phyloP scores from a whole-genome alignment of 2,888 invertebrate species.

The Orthonychiurus folsomi region DNA sequence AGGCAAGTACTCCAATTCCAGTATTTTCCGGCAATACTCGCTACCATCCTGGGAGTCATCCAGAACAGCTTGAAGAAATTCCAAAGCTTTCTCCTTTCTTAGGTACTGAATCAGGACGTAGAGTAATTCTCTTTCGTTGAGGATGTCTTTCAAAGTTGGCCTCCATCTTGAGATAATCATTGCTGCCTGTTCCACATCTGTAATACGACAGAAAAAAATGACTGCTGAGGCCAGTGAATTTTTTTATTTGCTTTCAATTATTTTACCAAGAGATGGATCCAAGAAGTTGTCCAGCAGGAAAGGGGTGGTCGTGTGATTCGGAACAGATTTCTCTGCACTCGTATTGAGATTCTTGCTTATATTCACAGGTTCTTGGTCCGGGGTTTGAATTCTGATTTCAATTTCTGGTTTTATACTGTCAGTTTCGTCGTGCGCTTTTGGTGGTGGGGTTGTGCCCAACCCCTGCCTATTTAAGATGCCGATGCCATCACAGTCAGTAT shows the following conservation, averaged over 20 bases:
- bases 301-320: constrained; percentile 16
- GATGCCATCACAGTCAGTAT: too few relatives aligned
- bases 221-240: too few relatives aligned
- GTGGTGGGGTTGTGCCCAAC: too few relatives aligned
- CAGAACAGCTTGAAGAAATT: constrained; percentile 37
- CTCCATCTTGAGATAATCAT: constrained; percentile 32
- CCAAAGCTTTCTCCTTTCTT: constrained; percentile 33
- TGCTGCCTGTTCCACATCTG: constrained; percentile 34
- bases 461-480: too few relatives aligned
- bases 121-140: constrained; percentile 34
- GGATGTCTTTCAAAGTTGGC: constrained; percentile 32
- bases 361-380: neutral
- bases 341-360: neutral
- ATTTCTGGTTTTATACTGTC: neutral
- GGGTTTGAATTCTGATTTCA: neutral
- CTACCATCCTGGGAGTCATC: constrained; percentile 35
- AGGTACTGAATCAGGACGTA: constrained; percentile 38
- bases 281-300: constrained; percentile 36
- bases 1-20: constrained; percentile 34
- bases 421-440: neutral
- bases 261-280: constrained; percentile 29
- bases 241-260: too few relatives aligned
- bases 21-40: constrained; percentile 31
- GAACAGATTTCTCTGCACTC: neutral
- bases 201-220: too few relatives aligned